Evolutionary conservation across 1,140 invertebrate genomes (phyloP), one percentile per base, ranked within the genome.

Genomic region (Danaus plexippus): DNA sequence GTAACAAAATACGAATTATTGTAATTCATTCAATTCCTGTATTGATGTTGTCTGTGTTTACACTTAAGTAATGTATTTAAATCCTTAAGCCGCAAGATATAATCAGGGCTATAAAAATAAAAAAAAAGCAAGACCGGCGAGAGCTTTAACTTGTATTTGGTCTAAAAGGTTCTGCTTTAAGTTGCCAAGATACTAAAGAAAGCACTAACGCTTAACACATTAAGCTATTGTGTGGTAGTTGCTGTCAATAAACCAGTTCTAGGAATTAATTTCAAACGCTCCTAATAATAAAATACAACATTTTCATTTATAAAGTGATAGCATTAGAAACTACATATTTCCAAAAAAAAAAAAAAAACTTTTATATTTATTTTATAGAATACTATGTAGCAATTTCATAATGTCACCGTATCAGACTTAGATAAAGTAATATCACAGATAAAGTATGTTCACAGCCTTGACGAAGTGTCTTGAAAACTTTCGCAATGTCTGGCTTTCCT

Each of bases 401-500:
- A 32, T 32, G 22, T 32, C 1, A 32, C 1, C 22, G 22, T 15
- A 15, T 49, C 64, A 73, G 72, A 75, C 72, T 64, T 69, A 73
- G 71, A 79, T 61, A 67, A 73, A 74, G 74, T 68, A 77, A 67
- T 77, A 57, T 46, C 61, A 61, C 66, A 76, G 73, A 80, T 76
- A 76, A 51, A 52, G 58, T 55, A 64, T 62, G 63, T 62, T 58
- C 61, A 73, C 66, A 71, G 67, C 72, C 74, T 67, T 76, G 70
- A 75, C 72, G 72, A 66, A 61, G 69, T 70, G 65, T 71, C 67
- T 52, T 67, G 57, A 59, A 64, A 59, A 75, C 71, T 80, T 80
- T 80, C 71, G 71, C 74, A 74, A 77, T 58, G 57, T 69, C 64
- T 74, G 59, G 52, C 42, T 12, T 50, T 51, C 43, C 48, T 51